These are phyloP conservation scores for Glaucidium brasilianum DNA, from an alignment of 2,113 vertebrate genomes.

Conservation along the genomic window DNA sequence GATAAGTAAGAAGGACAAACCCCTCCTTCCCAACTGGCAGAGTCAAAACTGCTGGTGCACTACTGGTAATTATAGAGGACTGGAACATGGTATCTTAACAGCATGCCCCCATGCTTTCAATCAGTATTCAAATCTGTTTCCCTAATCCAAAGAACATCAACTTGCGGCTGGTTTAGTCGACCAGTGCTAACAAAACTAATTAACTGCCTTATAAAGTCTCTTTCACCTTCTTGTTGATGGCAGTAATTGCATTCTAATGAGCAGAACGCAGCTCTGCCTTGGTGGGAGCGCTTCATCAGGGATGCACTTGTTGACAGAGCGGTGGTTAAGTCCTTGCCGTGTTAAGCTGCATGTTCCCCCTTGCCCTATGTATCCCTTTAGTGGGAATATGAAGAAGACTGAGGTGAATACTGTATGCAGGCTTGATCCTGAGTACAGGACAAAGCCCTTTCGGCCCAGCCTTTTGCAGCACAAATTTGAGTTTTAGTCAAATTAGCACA, in stretches of 20 bases:
- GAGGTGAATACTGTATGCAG: not conserved
- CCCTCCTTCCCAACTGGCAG: not conserved
- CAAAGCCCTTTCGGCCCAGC: not conserved
- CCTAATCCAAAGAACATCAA: not conserved
- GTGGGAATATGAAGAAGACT: not conserved
- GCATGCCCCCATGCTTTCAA: not conserved
- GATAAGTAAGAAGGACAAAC: not conserved
- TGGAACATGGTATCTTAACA: not conserved
- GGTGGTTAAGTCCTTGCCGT: not conserved
- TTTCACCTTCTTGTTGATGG: not conserved
- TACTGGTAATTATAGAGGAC: not conserved
- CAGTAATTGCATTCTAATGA: slow-evolving; percentile 44
- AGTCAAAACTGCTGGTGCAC: not conserved
- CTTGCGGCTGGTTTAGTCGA: not conserved
- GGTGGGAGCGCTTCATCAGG: not conserved
- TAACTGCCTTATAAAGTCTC: not conserved
- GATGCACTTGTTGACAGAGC: not conserved
- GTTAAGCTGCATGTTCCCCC: not conserved
- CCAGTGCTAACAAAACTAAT: not conserved
- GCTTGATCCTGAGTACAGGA: not conserved
- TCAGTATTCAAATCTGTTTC: not conserved
- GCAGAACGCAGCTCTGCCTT: not conserved
- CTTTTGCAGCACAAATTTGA: not conserved
- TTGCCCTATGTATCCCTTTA: no score
- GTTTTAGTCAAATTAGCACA: not conserved